These are phyloP conservation scores for Ganaspis brasiliensis DNA, from an alignment of 2,888 invertebrate genomes.

Conservation along the genomic window DNA sequence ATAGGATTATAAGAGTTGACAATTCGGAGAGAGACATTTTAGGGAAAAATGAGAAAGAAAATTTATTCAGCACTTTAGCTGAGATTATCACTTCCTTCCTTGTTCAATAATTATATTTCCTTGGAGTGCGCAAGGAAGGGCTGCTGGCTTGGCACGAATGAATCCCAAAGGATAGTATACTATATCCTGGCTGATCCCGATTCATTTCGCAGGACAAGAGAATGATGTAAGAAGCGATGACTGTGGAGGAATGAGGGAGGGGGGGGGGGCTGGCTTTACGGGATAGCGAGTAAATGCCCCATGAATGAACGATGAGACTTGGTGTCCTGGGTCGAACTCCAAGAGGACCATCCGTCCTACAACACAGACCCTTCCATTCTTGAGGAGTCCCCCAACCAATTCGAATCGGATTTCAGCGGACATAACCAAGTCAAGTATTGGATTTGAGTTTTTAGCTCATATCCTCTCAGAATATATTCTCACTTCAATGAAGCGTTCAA, in stretches of 20 bases:
- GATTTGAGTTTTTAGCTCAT: slow-evolving; percentile 54
- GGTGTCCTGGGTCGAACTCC: slow-evolving; percentile 60
- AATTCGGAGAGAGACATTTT: neutral
- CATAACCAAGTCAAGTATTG: slow-evolving; percentile 55
- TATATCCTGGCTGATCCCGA: slow-evolving; percentile 74
- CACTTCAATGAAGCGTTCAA: slow-evolving; percentile 62
- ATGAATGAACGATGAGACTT: slow-evolving; percentile 80
- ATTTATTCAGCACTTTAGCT: neutral
- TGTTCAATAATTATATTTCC: slow-evolving; percentile 37
- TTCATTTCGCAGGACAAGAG: slow-evolving; percentile 75
- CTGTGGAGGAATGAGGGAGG: slow-evolving; percentile 50
- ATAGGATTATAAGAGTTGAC: too few species aligned
- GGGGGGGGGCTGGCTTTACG: slow-evolving; percentile 73
- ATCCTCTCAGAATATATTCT: slow-evolving; percentile 69
- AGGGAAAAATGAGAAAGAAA: slow-evolving; percentile 12
- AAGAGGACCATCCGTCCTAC: slow-evolving; percentile 33
- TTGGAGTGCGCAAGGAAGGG: neutral
- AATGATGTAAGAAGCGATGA: slow-evolving; percentile 72
- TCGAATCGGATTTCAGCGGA: slow-evolving; percentile 74
- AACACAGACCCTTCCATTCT: slow-evolving; percentile 58
- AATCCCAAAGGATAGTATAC: slow-evolving; percentile 72
- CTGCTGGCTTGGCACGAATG: slow-evolving; percentile 61
- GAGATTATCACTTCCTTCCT: slow-evolving; percentile 33
- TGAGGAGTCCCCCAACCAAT: slow-evolving; percentile 63
- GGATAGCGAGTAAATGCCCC: slow-evolving; percentile 79